Evolutionary conservation across 2,888 invertebrate species (phyloP).

Genomic region (Tolmerus cingulatus): DNA sequence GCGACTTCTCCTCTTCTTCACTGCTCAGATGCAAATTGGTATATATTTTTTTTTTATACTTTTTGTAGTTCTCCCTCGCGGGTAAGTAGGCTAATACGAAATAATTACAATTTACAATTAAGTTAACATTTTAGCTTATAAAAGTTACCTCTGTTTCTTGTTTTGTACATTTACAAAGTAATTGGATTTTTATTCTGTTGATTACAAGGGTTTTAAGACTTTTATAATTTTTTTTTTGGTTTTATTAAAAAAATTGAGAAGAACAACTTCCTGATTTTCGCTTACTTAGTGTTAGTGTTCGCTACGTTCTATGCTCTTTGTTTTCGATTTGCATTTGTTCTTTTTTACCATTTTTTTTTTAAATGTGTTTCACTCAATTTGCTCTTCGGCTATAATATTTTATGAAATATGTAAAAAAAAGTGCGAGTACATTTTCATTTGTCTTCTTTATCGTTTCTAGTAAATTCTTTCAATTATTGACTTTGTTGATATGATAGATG

Average conservation of each 20-base stretch:
- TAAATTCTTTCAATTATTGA: constrained; percentile 12
- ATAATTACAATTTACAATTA: constrained; percentile 30
- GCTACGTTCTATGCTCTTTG: not conserved
- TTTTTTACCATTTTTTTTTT: constrained; percentile 41
- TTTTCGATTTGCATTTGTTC: not conserved
- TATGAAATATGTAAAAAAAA: constrained; percentile 43
- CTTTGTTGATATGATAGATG: constrained; percentile 34
- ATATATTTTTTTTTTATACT: not conserved
- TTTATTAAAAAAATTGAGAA: not conserved
- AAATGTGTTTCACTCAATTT: constrained; percentile 9
- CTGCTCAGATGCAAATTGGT: not conserved
- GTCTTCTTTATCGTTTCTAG: not conserved
- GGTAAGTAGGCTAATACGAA: constrained; percentile 32
- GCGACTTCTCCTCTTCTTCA: not conserved
- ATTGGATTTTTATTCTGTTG: not conserved
- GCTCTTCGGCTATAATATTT: constrained; percentile 45
- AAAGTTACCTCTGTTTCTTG: constrained; percentile 15
- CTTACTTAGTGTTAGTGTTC: not conserved
- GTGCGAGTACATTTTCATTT: constrained; percentile 14
- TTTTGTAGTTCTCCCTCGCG: not conserved
- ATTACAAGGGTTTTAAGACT: not conserved
- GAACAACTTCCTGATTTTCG: not conserved
- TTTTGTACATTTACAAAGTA: constrained; percentile 40
- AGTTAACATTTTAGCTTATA: constrained; percentile 47
- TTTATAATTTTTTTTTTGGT: not conserved